phyloP scores from a whole-genome alignment of 1,140 invertebrate genomes.

The Apolygus lucorum region DNA sequence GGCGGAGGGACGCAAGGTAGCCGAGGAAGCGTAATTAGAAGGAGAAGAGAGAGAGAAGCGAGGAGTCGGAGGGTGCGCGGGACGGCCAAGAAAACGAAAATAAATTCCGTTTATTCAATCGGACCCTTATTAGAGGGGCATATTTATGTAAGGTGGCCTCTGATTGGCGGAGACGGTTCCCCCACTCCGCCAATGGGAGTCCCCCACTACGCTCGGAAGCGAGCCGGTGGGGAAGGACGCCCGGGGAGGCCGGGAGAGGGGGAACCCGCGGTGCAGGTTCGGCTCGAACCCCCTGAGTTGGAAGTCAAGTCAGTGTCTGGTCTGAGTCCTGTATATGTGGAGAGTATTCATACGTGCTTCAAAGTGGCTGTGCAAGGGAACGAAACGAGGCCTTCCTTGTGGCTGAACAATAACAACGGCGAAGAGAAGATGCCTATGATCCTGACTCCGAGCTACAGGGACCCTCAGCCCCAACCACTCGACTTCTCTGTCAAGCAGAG shows the following conservation, averaged over 20 bases:
- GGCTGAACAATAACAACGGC: conserved; percentile 34
- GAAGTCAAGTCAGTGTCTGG: conserved; percentile 4
- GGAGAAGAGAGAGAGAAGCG: neutral
- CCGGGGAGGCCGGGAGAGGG: neutral
- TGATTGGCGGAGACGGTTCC: conserved; percentile 28
- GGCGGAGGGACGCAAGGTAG: neutral
- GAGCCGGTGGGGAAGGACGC: neutral
- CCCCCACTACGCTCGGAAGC: neutral
- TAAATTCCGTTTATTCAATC: conserved; percentile 35
- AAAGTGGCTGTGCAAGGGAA: conserved; percentile 15
- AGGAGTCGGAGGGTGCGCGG: neutral
- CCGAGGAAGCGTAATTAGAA: neutral
- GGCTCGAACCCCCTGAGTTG: neutral
- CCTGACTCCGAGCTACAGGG: conserved; percentile 26
- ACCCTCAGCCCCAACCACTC: conserved; percentile 31
- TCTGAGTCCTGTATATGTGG: conserved; percentile 9
- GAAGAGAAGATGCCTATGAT: conserved; percentile 31
- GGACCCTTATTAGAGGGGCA: conserved; percentile 33
- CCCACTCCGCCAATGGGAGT: neutral
- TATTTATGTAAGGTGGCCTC: conserved; percentile 31
- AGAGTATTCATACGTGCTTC: neutral
- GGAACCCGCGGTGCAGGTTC: neutral
- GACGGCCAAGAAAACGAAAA: conserved; percentile 29
- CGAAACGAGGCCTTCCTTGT: conserved; percentile 29
- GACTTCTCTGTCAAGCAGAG: conserved; percentile 33